phyloP scores from a whole-genome alignment of 2,888 invertebrate genomes.

The Chymomyza amoena region DNA sequence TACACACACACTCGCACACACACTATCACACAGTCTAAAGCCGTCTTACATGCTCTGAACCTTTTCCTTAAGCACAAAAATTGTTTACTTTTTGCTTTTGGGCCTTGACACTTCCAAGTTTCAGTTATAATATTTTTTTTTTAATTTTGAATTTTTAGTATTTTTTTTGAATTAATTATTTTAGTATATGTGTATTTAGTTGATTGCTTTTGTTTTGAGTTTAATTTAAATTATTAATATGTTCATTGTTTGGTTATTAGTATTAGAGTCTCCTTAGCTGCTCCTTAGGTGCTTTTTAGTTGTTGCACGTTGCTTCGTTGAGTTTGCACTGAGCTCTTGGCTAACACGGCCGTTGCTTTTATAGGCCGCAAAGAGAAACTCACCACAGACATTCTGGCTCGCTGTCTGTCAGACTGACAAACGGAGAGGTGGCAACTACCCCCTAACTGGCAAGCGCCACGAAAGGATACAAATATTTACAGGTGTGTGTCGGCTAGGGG shows the following conservation, averaged over 20 bases:
- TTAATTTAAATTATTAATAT: conserved; percentile 5
- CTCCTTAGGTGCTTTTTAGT: conserved; percentile 21
- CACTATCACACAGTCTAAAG: background rate
- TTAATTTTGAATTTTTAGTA: background rate
- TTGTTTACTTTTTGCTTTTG: conserved; percentile 8
- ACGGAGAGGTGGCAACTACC: conserved; percentile 1
- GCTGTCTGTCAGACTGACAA: conserved; percentile 12
- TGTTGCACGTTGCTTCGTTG: conserved; percentile 61
- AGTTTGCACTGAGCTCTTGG: conserved; percentile 61
- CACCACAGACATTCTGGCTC: conserved; percentile 62
- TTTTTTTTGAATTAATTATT: background rate
- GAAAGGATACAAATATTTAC: conserved; percentile 5
- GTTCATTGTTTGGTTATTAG: conserved; percentile 12
- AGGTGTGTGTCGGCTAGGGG: conserved; percentile 46
- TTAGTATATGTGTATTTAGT: background rate
- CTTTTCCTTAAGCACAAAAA: conserved; percentile 1
- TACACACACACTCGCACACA: background rate
- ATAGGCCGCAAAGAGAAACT: conserved; percentile 58
- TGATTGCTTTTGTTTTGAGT: background rate
- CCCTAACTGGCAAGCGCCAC: conserved; percentile 6
- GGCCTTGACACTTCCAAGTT: background rate
- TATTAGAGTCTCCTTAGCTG: conserved; percentile 7
- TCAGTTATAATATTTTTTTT: background rate
- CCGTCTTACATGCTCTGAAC: conserved; percentile 8
- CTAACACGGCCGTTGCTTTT: conserved; percentile 51